A percentile compares a stretch with the other conserved stretches of the same genome.
These are phyloP conservation scores for Hormaphis cornu DNA, from an alignment of 1,140 invertebrate species.

Conservation along the genomic window DNA sequence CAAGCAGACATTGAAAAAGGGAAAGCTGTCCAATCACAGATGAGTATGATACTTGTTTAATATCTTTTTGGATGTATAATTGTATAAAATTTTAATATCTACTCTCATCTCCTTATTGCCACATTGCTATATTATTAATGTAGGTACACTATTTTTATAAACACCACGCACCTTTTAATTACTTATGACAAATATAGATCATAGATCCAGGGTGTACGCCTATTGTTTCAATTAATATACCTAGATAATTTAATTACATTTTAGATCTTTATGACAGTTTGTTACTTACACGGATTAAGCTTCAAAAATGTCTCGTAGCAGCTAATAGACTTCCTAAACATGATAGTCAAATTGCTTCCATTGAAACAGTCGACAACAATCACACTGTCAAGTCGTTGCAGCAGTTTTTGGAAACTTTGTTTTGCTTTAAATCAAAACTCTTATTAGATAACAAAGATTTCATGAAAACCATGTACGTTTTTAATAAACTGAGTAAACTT, in stretches of 20 bases:
- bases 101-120: no score
- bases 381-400: background rate
- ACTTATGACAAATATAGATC: no score
- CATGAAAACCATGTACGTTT: constrained; percentile 40
- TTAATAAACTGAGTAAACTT: background rate
- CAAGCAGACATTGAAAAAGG: constrained; percentile 55
- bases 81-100: no score
- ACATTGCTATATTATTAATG: no score
- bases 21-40: constrained; percentile 62
- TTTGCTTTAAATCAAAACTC: constrained; percentile 35
- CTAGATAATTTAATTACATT: constrained; percentile 35
- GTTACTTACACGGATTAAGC: constrained; percentile 69
- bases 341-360: constrained; percentile 39
- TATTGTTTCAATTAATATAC: no score
- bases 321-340: constrained; percentile 68
- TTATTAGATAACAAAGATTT: constrained; percentile 25
- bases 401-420: constrained; percentile 25
- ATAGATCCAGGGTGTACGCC: no score
- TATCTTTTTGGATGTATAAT: background rate
- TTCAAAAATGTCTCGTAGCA: constrained; percentile 65
- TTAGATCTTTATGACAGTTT: constrained; percentile 67
- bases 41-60: constrained; percentile 41
- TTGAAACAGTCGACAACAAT: background rate
- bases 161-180: no score
- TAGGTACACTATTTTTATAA: no score